Evolutionary conservation across 2,113 vertebrate genomes (phyloP).

Genomic region (Morphnarchus princeps): DNA sequence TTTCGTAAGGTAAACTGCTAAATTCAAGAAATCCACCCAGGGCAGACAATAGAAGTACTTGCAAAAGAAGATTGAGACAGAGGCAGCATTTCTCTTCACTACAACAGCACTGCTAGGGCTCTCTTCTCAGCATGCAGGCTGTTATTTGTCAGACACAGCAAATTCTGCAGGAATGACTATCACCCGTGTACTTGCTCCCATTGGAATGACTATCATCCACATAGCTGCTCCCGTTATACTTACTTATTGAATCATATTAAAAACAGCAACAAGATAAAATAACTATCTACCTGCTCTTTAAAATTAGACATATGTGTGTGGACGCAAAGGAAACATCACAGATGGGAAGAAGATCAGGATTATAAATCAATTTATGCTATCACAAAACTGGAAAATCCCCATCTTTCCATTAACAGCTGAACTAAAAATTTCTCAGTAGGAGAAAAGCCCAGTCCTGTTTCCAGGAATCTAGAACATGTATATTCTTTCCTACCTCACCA

Average conservation of each 20-base stretch:
- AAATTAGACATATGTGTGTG: accelerated
- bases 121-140: not conserved
- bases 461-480: not conserved
- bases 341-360: not conserved
- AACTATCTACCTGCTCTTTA: not conserved
- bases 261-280: not conserved
- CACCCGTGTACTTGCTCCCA: accelerated
- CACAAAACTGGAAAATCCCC: not conserved
- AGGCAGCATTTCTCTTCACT: not conserved
- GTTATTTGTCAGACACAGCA: not conserved
- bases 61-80: not conserved
- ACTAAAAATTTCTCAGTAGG: not conserved
- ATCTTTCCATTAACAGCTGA: not conserved
- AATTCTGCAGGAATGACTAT: not conserved
- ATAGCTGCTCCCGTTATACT: not conserved
- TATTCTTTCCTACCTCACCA: not conserved
- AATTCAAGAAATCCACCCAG: not conserved
- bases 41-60: not conserved
- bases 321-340: not conserved
- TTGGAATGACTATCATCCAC: not conserved
- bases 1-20: not conserved
- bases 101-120: not conserved
- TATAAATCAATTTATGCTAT: not conserved
- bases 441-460: not conserved
- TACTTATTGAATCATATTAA: not conserved